Evolutionary conservation across 2,888 invertebrate species (phyloP).

Genomic region (Plebejus anna): DNA sequence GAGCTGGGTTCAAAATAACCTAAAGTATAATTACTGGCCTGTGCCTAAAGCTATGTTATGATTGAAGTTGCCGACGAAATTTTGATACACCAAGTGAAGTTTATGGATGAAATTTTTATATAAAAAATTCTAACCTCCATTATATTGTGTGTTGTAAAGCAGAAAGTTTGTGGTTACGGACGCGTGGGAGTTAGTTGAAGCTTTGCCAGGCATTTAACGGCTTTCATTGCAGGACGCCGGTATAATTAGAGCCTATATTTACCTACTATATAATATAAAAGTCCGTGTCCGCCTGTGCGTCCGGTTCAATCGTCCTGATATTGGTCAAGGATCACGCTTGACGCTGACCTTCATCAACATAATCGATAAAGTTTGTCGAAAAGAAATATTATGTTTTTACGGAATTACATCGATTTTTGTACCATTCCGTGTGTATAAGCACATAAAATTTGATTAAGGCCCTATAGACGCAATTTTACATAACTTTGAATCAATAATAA

Average conservation of each 20-base stretch:
- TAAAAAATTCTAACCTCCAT: slow-evolving; percentile 15
- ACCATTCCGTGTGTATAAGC: not conserved
- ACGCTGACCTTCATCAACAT: no score
- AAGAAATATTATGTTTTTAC: not conserved
- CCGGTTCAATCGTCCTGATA: not conserved
- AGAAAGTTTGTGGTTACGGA: slow-evolving; percentile 22
- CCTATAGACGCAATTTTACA: no score
- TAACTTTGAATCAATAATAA: no score
- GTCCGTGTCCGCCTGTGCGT: not conserved
- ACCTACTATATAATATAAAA: not conserved
- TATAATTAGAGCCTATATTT: not conserved
- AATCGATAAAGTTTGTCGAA: no score
- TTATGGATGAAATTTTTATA: not conserved
- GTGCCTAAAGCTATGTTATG: slow-evolving; percentile 4
- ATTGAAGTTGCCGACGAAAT: not conserved
- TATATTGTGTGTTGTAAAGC: slow-evolving; percentile 17
- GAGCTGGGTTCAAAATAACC: not conserved
- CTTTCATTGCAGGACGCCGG: slow-evolving; percentile 15
- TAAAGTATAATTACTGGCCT: not conserved
- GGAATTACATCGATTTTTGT: not conserved
- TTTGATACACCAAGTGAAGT: not conserved
- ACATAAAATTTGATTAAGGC: no score
- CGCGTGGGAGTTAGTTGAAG: slow-evolving; percentile 26
- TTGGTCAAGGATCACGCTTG: not conserved
- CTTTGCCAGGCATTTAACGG: slow-evolving; percentile 26